These are phyloP conservation scores for Andinoacara biseriatus DNA, from an alignment of 2,113 vertebrate species.

Conservation along the genomic window DNA sequence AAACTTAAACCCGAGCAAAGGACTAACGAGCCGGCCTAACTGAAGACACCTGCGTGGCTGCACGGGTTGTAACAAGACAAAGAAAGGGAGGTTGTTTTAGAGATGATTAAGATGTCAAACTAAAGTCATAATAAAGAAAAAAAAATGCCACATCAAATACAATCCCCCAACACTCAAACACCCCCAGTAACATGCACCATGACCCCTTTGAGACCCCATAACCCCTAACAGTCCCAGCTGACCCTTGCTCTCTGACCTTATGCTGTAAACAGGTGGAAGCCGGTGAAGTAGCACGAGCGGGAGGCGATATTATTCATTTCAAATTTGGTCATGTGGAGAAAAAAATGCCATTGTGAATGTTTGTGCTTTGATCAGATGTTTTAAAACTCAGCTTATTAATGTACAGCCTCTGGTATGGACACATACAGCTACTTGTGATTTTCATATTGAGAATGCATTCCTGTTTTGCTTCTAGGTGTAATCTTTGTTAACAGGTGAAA, in stretches of 20 bases:
- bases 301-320: neutral
- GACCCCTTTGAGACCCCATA: conserved; percentile 6
- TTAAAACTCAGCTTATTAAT: too few species aligned
- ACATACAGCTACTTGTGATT: too few species aligned
- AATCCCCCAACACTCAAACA: neutral
- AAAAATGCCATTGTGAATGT: neutral
- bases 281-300: neutral
- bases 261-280: conserved; percentile 54
- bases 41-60: conserved; percentile 4
- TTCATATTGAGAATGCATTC: neutral
- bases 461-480: neutral
- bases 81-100: neutral
- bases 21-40: conserved; percentile 4
- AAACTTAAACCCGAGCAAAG: conserved; percentile 7
- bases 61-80: neutral
- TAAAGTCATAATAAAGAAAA: rapidly evolving
- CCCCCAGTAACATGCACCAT: neutral
- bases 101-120: neutral
- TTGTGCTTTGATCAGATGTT: neutral
- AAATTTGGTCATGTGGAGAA: conserved; percentile 37
- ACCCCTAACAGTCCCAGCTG: conserved; percentile 27
- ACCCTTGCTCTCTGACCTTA: conserved; percentile 48
- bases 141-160: neutral
- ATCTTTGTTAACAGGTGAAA: neutral
- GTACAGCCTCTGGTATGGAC: too few species aligned